Evolutionary conservation across 2,113 vertebrate species (phyloP).

Genomic region (Toxotes jaculatrix): DNA sequence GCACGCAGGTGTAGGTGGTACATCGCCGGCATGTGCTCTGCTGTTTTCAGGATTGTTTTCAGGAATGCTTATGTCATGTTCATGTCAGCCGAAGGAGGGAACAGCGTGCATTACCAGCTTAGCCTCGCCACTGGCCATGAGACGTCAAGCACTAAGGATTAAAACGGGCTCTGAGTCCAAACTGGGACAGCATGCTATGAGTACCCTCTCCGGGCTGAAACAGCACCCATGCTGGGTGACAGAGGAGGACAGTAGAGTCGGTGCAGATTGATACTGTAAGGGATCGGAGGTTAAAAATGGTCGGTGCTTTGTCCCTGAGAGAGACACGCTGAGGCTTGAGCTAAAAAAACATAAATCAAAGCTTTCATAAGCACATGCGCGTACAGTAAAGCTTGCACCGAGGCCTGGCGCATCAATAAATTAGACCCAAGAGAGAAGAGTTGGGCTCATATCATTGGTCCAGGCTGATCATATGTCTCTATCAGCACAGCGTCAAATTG

Average conservation of each 20-base stretch:
- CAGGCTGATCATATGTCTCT: constrained; percentile 66
- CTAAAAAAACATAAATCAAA: constrained; percentile 73
- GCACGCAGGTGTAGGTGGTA: constrained; percentile 10
- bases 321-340: constrained; percentile 51
- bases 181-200: constrained; percentile 69
- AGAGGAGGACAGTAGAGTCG: constrained; percentile 35
- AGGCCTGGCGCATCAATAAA: constrained; percentile 77
- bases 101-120: constrained; percentile 61
- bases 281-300: constrained; percentile 58
- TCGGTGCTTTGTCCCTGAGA: constrained; percentile 48
- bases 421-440: constrained; percentile 73
- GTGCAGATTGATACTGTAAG: constrained; percentile 56
- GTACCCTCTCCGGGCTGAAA: constrained; percentile 44
- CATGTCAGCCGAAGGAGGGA: constrained; percentile 34
- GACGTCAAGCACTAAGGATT: constrained; percentile 66
- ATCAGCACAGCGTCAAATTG: constrained; percentile 75
- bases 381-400: constrained; percentile 65
- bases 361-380: constrained; percentile 67
- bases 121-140: constrained; percentile 50
- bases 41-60: constrained; percentile 32
- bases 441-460: constrained; percentile 67
- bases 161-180: constrained; percentile 66
- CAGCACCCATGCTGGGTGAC: constrained; percentile 62
- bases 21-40: not conserved
- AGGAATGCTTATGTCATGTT: constrained; percentile 37